Evolutionary conservation across 2,888 invertebrate genomes (phyloP), one percentile per base, ranked within the genome.

Genomic region (Diarsia mendica): DNA sequence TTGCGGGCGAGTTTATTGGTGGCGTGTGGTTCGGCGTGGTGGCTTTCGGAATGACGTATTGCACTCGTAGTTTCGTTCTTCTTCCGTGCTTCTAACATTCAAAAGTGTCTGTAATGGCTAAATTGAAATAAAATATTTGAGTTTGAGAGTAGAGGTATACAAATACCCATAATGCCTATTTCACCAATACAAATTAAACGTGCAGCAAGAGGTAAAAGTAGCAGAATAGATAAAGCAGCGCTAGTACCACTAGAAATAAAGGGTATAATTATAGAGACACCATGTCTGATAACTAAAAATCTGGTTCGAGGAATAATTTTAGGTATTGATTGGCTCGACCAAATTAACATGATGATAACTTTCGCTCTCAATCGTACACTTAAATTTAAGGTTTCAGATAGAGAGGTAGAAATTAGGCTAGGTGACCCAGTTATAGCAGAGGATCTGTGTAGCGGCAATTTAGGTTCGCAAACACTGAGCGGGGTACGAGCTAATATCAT

Each of bases 241-340:
- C n/a, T 67, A 23, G 66, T 66, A 13, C 51, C 66, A 3, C 28
- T 66, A 39, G 1, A 20, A 33, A 67, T 67, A 20, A 39, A 53
- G 4, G 67, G 51, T 13, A n/a, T 67, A 1, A 33, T 13, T 6
- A 15, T 66, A 39, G 51, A 67, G 51, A 67, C 51, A 33, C 67
- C 67, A 4, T 67, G 67, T 3, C 9, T 67, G 15, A 67, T 67
- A 33, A n/a, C 53, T 33, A 67, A 67, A 8, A 67, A 67, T n/a
- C 53, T 67, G n/a, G n/a, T 67, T 51, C 11, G 51, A 1, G 67
- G 53, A 67, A n/a, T 67, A 8, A 67, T 67, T 67, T 51, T 67
- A 33, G 67, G 67, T 0, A 67, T 67, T n/a, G 67, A 67, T 3
- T 67, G 51, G 51, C 33, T 67, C 13, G 66, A 67, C 8, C 51